These are phyloP conservation scores for Hypolimnas misippus DNA, from an alignment of 2,888 invertebrate species.

Conservation along the genomic window DNA sequence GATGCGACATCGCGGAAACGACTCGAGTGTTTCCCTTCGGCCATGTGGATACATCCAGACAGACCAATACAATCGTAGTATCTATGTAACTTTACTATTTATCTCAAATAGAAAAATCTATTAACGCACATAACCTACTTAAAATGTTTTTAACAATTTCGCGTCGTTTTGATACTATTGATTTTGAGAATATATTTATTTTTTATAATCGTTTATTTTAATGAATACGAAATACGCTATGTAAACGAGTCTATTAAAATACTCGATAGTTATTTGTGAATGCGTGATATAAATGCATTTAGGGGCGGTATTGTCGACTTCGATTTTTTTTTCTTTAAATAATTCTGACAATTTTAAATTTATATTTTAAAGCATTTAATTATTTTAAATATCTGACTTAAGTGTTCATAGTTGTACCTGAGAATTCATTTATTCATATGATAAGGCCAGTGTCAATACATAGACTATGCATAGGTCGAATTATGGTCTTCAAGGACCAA, in stretches of 20 bases:
- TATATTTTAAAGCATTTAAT: slow-evolving; percentile 28
- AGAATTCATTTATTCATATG: slow-evolving; percentile 20
- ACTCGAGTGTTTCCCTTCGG: slow-evolving; percentile 19
- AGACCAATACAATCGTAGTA: slow-evolving; percentile 15
- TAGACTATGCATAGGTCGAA: slow-evolving; percentile 11
- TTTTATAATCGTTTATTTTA: slow-evolving; percentile 11
- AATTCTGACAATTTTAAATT: slow-evolving; percentile 19
- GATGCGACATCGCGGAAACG: slow-evolving; percentile 26
- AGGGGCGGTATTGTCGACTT: slow-evolving; percentile 19
- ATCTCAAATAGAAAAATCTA: slow-evolving; percentile 8
- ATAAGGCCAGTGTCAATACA: slow-evolving; percentile 25
- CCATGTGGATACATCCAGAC: slow-evolving; percentile 28
- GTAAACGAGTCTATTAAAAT: slow-evolving; percentile 7
- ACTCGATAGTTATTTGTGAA: slow-evolving; percentile 23
- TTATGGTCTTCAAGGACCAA: not conserved
- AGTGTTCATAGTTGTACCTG: slow-evolving; percentile 30
- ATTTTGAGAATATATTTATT: slow-evolving; percentile 8
- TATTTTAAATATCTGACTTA: slow-evolving; percentile 19
- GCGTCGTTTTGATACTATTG: slow-evolving; percentile 7
- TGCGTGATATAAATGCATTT: slow-evolving; percentile 34
- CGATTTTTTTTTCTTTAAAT: slow-evolving; percentile 9
- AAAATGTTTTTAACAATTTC: not conserved
- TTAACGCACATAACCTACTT: not conserved
- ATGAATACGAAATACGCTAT: not conserved
- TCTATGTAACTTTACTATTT: slow-evolving; percentile 10